Evolutionary conservation across 1,140 invertebrate genomes (phyloP).

Genomic region (Drosophila punjabiensis): DNA sequence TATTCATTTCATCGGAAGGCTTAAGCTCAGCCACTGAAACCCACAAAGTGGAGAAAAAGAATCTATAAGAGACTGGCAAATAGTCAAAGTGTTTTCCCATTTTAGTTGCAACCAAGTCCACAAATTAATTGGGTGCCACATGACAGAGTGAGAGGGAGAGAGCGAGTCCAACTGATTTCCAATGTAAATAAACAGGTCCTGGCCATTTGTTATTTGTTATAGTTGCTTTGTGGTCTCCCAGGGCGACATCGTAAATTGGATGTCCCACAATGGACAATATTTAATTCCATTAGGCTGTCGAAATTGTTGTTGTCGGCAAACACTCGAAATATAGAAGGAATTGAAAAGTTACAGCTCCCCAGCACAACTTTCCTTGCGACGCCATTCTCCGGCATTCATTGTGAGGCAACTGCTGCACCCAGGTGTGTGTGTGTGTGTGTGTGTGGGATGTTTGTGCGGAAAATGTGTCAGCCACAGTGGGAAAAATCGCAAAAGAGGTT

Average conservation of each 20-base stretch:
- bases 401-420: slow-evolving; percentile 27
- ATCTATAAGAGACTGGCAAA: slow-evolving; percentile 21
- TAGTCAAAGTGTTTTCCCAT: slow-evolving; percentile 28
- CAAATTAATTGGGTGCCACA: slow-evolving; percentile 39
- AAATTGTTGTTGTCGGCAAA: slow-evolving; percentile 46
- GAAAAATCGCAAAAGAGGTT: slow-evolving; percentile 17
- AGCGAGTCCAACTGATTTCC: slow-evolving; percentile 39
- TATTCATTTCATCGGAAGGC: slow-evolving; percentile 31
- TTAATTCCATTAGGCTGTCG: slow-evolving; percentile 70
- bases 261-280: slow-evolving; percentile 59
- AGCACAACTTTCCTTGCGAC: slow-evolving; percentile 33
- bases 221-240: slow-evolving; percentile 36
- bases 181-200: slow-evolving; percentile 55
- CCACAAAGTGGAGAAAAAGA: slow-evolving; percentile 43
- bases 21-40: slow-evolving; percentile 16
- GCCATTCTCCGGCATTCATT: slow-evolving; percentile 29
- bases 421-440: slow-evolving; percentile 30
- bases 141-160: not conserved
- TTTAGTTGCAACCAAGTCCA: slow-evolving; percentile 31
- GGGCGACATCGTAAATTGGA: slow-evolving; percentile 58
- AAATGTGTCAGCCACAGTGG: slow-evolving; percentile 59
- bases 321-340: slow-evolving; percentile 55
- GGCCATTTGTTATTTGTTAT: slow-evolving; percentile 38
- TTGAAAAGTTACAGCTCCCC: slow-evolving; percentile 37
- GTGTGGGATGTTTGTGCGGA: slow-evolving; percentile 23